Conservation (phyloP, 2,113 vertebrate genomes). For the Sebastes schlegelii region DNA sequence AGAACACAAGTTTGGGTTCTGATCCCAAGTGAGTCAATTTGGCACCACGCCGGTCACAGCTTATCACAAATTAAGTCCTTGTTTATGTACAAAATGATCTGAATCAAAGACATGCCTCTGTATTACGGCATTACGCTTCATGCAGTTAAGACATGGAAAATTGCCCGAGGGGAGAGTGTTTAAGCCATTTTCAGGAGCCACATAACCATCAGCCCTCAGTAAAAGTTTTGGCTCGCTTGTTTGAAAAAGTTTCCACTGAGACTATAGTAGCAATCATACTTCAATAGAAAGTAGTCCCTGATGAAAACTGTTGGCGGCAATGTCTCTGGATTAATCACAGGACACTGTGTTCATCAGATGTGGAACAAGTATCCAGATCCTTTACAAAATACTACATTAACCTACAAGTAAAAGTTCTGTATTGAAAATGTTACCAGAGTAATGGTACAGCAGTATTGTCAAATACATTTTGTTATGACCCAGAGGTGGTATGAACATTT, state of each 20-base stretch:
- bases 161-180: conserved; percentile 26
- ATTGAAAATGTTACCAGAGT: not conserved
- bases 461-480: no score
- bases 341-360: not conserved
- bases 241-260: conserved; percentile 15
- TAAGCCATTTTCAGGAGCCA: conserved; percentile 27
- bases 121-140: not conserved
- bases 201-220: conserved; percentile 22
- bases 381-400: not conserved
- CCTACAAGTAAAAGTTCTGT: not conserved
- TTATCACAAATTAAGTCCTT: conserved; percentile 7
- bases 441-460: not conserved
- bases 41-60: not conserved
- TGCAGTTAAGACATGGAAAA: conserved; percentile 31
- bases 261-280: not conserved
- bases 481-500: no score
- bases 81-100: conserved; percentile 25
- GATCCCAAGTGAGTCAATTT: not conserved
- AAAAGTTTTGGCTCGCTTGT: conserved; percentile 1
- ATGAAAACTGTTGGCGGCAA: not conserved
- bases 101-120: conserved; percentile 14
- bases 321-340: not conserved
- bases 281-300: not conserved
- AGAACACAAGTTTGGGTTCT: not conserved
- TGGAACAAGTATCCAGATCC: not conserved